Percentiles rank a stretch among this genome's conserved stretches.
phyloP scores from a whole-genome alignment of 2,888 invertebrate genomes.

The Chorisops tibialis region DNA sequence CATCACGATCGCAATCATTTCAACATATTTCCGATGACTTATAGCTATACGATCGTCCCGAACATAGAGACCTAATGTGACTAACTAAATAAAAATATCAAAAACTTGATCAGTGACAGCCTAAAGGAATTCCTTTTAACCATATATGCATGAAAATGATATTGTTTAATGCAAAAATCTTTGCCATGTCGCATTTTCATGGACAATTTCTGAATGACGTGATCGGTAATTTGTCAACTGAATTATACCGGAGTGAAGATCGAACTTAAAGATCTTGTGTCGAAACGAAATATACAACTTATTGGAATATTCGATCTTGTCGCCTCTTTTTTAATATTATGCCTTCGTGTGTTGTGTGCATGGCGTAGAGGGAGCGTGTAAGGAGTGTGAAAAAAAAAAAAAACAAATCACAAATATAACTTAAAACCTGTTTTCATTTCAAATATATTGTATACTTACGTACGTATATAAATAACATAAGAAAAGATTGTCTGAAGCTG shows the following conservation, averaged over 20 bases:
- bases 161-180: slow-evolving; percentile 23
- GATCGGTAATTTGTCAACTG: slow-evolving; percentile 23
- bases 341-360: slow-evolving; percentile 1
- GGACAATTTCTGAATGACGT: slow-evolving; percentile 18
- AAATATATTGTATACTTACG: too few species aligned
- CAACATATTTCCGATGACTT: too few species aligned
- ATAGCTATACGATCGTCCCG: too few species aligned
- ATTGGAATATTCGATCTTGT: slow-evolving; percentile 13
- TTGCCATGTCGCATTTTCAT: neutral
- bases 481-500: neutral
- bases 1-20: too few species aligned
- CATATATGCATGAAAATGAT: slow-evolving; percentile 20
- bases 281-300: neutral
- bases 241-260: slow-evolving; percentile 8
- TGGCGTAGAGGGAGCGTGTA: neutral
- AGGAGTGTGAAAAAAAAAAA: slow-evolving; percentile 7
- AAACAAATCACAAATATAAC: neutral
- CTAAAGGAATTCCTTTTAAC: slow-evolving; percentile 11
- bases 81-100: slow-evolving; percentile 17
- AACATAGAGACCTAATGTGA: too few species aligned
- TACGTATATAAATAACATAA: slow-evolving; percentile 11
- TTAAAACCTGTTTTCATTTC: slow-evolving; percentile 12
- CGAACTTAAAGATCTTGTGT: neutral
- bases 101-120: slow-evolving; percentile 21
- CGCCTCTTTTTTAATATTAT: too few species aligned